phyloP scores from a whole-genome alignment of 2,113 vertebrate genomes.

The Amphilophus citrinellus region DNA sequence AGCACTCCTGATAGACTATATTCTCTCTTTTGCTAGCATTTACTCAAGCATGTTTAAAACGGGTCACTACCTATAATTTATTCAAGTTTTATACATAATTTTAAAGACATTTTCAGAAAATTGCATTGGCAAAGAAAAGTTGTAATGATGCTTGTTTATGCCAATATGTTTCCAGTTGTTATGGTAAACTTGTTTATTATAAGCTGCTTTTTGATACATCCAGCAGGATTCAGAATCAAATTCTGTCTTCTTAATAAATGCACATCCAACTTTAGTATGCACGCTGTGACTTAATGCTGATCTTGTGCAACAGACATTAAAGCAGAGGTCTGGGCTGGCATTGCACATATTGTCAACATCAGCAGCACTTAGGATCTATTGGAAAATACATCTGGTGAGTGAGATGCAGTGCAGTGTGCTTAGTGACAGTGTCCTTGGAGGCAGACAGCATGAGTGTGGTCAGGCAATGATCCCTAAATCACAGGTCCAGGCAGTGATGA shows the following conservation, averaged over 20 bases:
- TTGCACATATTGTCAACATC: conserved; percentile 33
- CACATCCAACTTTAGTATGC: background rate
- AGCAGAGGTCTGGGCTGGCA: conserved; percentile 25
- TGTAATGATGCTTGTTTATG: background rate
- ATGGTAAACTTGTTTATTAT: background rate
- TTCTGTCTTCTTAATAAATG: background rate
- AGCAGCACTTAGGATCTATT: conserved; percentile 21
- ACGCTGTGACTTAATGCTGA: conserved; percentile 7
- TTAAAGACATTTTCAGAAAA: background rate
- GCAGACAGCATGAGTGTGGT: conserved; percentile 67
- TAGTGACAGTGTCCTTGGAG: conserved; percentile 58
- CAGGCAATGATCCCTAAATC: conserved; percentile 76
- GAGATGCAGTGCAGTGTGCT: conserved; percentile 38
- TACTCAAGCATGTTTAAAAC: background rate
- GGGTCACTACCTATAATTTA: background rate
- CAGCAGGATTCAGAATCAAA: background rate
- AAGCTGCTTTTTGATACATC: background rate
- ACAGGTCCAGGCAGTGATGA: conserved; percentile 74
- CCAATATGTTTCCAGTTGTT: background rate
- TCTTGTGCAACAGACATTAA: conserved; percentile 38
- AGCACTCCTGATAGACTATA: background rate
- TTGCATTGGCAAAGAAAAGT: background rate
- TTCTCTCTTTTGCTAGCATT: background rate
- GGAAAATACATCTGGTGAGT: conserved; percentile 51
- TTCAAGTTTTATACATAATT: background rate